Base-by-base conservation (phyloP, 2,113 vertebrate genomes). In the Synodontis membranacea region DNA sequence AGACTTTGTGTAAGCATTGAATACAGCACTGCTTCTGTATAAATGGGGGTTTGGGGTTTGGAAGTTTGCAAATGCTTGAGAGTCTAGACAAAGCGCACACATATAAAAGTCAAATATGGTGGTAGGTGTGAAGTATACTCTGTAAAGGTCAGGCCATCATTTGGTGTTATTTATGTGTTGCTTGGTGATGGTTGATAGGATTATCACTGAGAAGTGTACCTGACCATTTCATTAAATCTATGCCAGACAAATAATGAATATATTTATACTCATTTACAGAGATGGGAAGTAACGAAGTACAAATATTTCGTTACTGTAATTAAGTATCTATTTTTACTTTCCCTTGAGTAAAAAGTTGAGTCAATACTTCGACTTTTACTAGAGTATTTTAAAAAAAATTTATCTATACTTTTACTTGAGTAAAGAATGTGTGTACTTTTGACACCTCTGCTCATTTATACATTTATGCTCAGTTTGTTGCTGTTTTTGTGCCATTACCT, bases 401-500 rank as follows among this genome's bases (percentile, higher is more conserved):
- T n/a, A n/a, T n/a, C n/a, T n/a, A n/a, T n/a, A n/a, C n/a, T n/a
- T n/a, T n/a, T n/a, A n/a, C n/a, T n/a, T n/a, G n/a, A n/a, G n/a
- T n/a, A n/a, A n/a, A n/a, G n/a, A n/a, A n/a, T n/a, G n/a, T n/a
- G n/a, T n/a, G n/a, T n/a, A n/a, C n/a, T n/a, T n/a, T n/a, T n/a
- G n/a, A n/a, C n/a, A n/a, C n/a, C n/a, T n/a, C n/a, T 72, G 25
- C 37, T 44, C 9, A 23, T 42, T 39, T 25, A 23, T 23, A n/a
- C 25, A 25, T 60, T 37, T 60, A 58, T 60, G 31, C 5, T 34
- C 5, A 62, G 34, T 37, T 60, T 46, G 28, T 37, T 46, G 42
- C 37, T 39, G 15, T 72, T 81, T 74, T 48, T 21, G 44, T 31
- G 17, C 4, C 12, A 91, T 92, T 94, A 97, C 97, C 96, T 93